Base-by-base conservation (phyloP, 2,888 invertebrate genomes). In the Steinernema carpocapsae region DNA sequence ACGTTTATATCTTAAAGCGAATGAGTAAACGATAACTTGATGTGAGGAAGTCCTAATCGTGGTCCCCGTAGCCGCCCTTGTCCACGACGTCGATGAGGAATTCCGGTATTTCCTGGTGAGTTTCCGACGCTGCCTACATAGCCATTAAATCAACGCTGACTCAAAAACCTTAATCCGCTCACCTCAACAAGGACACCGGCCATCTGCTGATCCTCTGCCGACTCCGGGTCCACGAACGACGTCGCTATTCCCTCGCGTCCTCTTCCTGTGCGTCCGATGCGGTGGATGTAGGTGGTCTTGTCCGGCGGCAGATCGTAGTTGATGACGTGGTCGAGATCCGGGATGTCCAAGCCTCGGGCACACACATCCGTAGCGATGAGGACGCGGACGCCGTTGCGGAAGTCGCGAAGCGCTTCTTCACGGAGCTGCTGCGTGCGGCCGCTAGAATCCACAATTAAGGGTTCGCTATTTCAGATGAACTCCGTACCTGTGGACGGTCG, bases 351-450 rank as follows among this genome's bases (percentile, higher is more conserved):
- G 0, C 97, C 97, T 74, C 74, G 72, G 10, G 96, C 94, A 0
- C 95, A 95, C 0, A 97, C 95, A 0, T 94, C 93, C 0, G 97
- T 97, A 0, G 96, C 97, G 0, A 97, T 94, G 0, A 97, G 89
- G 48, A 97, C 92, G 70, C 91, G 91, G 17, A 88, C 80, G 10
- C 78, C 77, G 0, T 24, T 4, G 10, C 74, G 72, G 76, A 97
- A 97, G 87, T 94, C 93, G 0, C 85, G 72, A 17, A 93, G 86
- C 0, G 93, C 93, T 78, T 91, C 89, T 84, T 93, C 93, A 22
- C 93, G 89, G 87, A 93, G 92, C 56, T 91, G 87, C 84, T 93
- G 93, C 0, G 91, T 88, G 10, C 93, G 89, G 84, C 92, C 92
- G 0, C 90, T 89, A 82, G 19, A 74, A 71, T 4, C 17, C 4